These are phyloP conservation scores for Acleris cristana DNA, from an alignment of 2,888 invertebrate genomes.

Conservation along the genomic window DNA sequence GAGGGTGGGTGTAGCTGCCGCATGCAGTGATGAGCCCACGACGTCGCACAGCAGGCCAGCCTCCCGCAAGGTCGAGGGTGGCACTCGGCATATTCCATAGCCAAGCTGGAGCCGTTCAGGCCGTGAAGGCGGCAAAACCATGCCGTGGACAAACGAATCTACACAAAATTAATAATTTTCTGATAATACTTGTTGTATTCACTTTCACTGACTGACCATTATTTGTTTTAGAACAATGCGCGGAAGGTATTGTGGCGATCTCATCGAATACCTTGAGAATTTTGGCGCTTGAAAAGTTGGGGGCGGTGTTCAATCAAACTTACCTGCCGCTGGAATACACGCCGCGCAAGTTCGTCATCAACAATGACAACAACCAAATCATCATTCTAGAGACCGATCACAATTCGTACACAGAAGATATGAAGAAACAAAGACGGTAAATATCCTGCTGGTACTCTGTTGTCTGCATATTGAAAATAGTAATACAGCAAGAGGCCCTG, in stretches of 20 bases:
- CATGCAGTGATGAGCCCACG: constrained; percentile 82
- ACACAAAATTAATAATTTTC: too few relatives aligned
- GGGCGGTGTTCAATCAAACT: constrained; percentile 99
- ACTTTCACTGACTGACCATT: background rate
- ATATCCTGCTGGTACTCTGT: too few relatives aligned
- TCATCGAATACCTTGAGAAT: constrained; percentile 98
- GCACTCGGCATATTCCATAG: constrained; percentile 89
- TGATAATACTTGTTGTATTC: too few relatives aligned
- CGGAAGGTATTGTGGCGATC: constrained; percentile 99
- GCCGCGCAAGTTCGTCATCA: constrained; percentile 96
- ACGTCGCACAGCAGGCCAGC: constrained; percentile 85
- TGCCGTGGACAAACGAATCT: constrained; percentile 78
- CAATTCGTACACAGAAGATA: constrained; percentile 98
- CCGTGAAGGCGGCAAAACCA: constrained; percentile 86
- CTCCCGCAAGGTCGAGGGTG: constrained; percentile 81
- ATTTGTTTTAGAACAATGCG: constrained; percentile 92
- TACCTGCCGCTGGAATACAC: constrained; percentile 97
- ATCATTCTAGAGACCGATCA: constrained; percentile 98
- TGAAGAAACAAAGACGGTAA: constrained; percentile 92
- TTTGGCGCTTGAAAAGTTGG: constrained; percentile 98
- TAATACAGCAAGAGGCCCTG: too few relatives aligned
- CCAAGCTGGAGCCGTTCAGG: constrained; percentile 87
- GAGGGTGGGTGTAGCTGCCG: constrained; percentile 79
- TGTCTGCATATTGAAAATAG: too few relatives aligned
- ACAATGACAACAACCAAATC: constrained; percentile 94